Base-by-base conservation (phyloP, 2,888 invertebrate genomes). In the Charanyca ferruginea region DNA sequence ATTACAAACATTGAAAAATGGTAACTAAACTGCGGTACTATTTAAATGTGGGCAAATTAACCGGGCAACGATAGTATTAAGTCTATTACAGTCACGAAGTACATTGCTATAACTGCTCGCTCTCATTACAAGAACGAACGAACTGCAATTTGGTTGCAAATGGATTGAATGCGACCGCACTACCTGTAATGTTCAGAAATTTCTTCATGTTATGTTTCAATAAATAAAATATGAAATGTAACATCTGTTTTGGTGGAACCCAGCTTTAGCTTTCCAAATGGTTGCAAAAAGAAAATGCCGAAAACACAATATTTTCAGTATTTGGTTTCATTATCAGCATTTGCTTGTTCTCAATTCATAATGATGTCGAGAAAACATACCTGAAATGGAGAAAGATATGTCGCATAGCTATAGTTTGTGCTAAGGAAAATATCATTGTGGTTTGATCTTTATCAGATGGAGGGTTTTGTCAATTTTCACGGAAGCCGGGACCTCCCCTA, bases 61-160 rank as follows among this genome's bases (percentile, higher is more conserved):
- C 82, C 78, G 74, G 59, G 81, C 79, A 78, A 87, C 86, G 84
- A 87, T 85, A 89, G 85, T 89, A 87, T 85, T 83, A 85, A 84
- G 84, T 85, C 83, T 83, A 91, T 91, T 92, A 90, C 79, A 89
- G 91, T 90, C 92, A 93, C 92, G 93, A 85, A 90, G 86, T 81
- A 83, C 83, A 89, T 83, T 74, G 80, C 80, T 83, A 83, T 85
- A 89, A 85, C 87, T 80, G 83, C 83, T 83, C 84, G 84, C 84
- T 84, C 88, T 91, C 87, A 92, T 93, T 92, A 91, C 90, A 88
- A 89, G 81, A 80, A 86, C 85, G 83, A 89, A 91, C 87, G 88
- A 89, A 90, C 89, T 90, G 89, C 89, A 91, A 92, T 93, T 93
- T 92, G 85, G 88, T 87, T 85, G 87, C 84, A 89, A 93, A 91